Evolutionary conservation across 2,113 vertebrate genomes (phyloP).

Genomic region (Vicugna pacos): DNA sequence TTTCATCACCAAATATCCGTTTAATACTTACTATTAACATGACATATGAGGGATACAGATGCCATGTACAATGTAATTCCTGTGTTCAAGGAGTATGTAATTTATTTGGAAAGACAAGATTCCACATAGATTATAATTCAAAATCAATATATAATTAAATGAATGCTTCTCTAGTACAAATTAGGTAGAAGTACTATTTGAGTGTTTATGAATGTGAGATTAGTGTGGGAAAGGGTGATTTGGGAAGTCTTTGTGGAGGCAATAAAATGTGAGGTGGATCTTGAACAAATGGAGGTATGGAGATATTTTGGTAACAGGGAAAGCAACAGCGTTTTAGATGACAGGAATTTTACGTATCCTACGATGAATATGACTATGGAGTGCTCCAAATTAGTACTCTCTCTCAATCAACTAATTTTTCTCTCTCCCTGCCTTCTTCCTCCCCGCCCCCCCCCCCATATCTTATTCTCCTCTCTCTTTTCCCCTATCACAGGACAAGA

Average conservation of each 20-base stretch:
- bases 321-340: neutral
- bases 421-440: neutral
- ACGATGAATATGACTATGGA: neutral
- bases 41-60: neutral
- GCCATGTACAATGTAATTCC: neutral
- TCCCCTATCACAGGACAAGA: neutral
- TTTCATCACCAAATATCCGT: slow-evolving; percentile 28
- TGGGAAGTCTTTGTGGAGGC: neutral
- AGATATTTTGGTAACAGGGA: neutral
- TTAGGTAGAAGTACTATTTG: slow-evolving; percentile 35
- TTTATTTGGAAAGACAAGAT: slow-evolving; percentile 47
- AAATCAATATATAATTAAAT: slow-evolving; percentile 44
- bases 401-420: neutral
- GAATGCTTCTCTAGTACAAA: neutral
- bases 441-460: neutral
- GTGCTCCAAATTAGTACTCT: neutral
- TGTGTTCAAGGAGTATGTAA: neutral
- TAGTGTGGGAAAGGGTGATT: neutral
- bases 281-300: slow-evolving; percentile 21
- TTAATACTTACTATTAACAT: neutral
- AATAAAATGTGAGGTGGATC: neutral
- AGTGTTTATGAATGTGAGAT: slow-evolving; percentile 2
- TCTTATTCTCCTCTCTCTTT: neutral
- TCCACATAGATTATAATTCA: neutral
- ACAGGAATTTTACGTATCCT: neutral